Evolutionary conservation across 2,113 vertebrate genomes (phyloP).

Genomic region (Brienomyrus longianalis): DNA sequence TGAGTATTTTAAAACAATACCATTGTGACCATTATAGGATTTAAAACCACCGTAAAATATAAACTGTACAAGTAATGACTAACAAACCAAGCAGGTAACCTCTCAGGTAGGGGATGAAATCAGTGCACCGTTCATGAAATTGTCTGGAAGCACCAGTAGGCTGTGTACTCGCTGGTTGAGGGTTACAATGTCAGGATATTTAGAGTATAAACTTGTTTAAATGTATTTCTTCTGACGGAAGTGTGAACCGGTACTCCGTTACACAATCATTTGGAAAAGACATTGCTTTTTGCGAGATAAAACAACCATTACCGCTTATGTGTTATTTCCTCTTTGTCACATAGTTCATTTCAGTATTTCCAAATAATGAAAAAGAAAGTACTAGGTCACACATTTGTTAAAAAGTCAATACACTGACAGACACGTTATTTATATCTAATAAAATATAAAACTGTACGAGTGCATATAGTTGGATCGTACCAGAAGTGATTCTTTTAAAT

Average conservation of each 20-base stretch:
- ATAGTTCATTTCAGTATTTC: background rate
- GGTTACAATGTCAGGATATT: background rate
- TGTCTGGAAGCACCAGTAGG: background rate
- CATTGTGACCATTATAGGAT: background rate
- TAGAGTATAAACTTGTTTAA: background rate
- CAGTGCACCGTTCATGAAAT: background rate
- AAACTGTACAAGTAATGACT: background rate
- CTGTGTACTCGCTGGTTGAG: background rate
- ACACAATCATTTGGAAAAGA: background rate
- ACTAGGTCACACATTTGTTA: background rate
- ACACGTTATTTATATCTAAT: background rate
- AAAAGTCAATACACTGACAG: background rate
- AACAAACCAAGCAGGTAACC: background rate
- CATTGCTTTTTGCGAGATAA: background rate
- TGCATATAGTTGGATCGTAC: background rate
- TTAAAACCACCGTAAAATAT: background rate
- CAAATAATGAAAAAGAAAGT: background rate
- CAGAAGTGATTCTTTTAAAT: background rate
- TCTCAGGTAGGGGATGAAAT: background rate
- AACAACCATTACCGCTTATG: background rate
- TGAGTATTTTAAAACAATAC: constrained; percentile 3
- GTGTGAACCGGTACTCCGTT: background rate
- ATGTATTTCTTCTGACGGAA: background rate
- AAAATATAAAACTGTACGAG: background rate
- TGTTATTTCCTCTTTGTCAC: background rate